A percentile compares a stretch with the other conserved stretches of the same genome.
Evolutionary conservation across 2,113 vertebrate species (phyloP).

Genomic region (Chaetops frenatus): DNA sequence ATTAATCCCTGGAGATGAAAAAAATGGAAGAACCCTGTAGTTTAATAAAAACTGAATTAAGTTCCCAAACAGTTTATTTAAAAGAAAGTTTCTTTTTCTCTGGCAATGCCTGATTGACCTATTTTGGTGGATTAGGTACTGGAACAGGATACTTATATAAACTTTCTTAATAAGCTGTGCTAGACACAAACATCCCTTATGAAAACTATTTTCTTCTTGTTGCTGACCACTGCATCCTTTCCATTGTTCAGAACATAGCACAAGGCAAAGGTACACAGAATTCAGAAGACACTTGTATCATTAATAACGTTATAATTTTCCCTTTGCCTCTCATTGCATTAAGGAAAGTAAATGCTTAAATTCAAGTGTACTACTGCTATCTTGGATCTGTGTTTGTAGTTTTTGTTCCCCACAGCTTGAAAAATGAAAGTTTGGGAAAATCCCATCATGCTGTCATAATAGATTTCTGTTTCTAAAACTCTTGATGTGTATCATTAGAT

Average conservation of each 20-base stretch:
- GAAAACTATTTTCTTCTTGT: background rate
- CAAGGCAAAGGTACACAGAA: background rate
- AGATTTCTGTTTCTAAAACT: background rate
- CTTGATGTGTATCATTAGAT: background rate
- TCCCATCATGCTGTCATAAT: background rate
- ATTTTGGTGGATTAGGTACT: background rate
- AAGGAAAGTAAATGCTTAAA: background rate
- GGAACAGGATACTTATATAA: background rate
- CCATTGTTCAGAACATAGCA: background rate
- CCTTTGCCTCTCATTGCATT: background rate
- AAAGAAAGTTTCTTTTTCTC: background rate
- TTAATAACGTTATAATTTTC: background rate
- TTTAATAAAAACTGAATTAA: constrained; percentile 25
- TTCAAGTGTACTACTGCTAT: background rate
- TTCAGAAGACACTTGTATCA: background rate
- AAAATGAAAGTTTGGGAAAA: background rate
- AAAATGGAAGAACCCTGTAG: background rate
- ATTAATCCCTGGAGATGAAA: background rate
- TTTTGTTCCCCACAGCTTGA: background rate
- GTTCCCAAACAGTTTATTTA: background rate
- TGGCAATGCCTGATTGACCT: background rate
- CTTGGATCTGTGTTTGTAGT: background rate
- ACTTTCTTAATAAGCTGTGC: background rate
- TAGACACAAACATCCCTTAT: background rate
- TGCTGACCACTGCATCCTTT: background rate